Conservation (phyloP, 2,113 vertebrate species). For the Crotalus tigris region DNA sequence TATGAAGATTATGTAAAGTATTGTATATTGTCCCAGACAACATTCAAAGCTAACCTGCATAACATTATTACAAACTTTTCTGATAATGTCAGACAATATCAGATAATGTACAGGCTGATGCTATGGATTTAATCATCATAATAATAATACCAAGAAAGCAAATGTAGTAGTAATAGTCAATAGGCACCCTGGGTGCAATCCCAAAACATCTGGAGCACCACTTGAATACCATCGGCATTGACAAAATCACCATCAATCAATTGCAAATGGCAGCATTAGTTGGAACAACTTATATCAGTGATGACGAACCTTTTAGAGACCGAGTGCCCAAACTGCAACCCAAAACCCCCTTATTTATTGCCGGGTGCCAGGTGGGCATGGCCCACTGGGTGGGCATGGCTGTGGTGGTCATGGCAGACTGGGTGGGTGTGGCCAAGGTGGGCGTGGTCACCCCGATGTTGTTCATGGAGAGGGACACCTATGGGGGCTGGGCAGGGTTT, state of each 20-base stretch:
- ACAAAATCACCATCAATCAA: background rate
- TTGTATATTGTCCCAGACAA: background rate
- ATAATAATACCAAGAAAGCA: background rate
- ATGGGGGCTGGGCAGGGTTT: too few species aligned
- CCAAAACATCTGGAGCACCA: background rate
- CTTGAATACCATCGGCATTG: background rate
- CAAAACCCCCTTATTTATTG: too few species aligned
- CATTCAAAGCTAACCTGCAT: slow-evolving; percentile 12
- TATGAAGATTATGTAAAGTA: background rate
- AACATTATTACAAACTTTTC: background rate
- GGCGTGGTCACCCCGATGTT: too few species aligned
- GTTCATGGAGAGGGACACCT: too few species aligned
- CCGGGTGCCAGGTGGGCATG: too few species aligned
- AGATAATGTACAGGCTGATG: background rate
- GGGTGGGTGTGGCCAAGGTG: too few species aligned
- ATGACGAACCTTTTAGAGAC: too few species aligned
- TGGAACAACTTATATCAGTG: background rate
- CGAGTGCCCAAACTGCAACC: too few species aligned
- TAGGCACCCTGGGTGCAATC: background rate
- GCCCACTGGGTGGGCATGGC: too few species aligned
- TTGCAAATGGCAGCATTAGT: background rate
- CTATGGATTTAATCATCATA: background rate
- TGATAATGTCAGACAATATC: background rate
- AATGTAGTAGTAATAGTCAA: background rate
- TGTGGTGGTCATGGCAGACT: too few species aligned